phyloP scores from a whole-genome alignment of 1,140 invertebrate species.

The Cecropterus lyciades region DNA sequence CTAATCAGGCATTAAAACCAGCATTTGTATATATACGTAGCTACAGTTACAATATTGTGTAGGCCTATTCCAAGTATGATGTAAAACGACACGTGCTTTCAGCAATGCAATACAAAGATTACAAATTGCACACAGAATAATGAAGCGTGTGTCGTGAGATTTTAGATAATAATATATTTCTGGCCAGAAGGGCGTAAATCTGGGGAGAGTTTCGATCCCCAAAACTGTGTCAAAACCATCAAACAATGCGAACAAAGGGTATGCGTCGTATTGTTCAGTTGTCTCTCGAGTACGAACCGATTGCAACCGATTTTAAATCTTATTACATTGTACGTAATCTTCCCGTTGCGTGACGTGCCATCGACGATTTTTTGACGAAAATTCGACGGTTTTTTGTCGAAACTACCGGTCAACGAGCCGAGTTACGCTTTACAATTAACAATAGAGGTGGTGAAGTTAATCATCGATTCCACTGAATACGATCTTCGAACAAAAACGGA shows the following conservation, averaged over 20 bases:
- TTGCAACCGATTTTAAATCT: not conserved
- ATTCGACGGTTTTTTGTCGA: slow-evolving; percentile 36
- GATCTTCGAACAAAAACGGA: not conserved
- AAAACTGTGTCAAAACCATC: slow-evolving; percentile 38
- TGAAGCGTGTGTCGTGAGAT: slow-evolving; percentile 45
- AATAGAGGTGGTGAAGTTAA: slow-evolving; percentile 69
- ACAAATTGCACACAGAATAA: slow-evolving; percentile 12
- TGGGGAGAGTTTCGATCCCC: slow-evolving; percentile 52
- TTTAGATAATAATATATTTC: slow-evolving; percentile 49
- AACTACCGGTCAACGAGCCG: slow-evolving; percentile 56
- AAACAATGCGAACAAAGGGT: slow-evolving; percentile 55
- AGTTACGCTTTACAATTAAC: slow-evolving; percentile 62
- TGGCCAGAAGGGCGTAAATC: slow-evolving; percentile 45
- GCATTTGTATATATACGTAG: too few species aligned
- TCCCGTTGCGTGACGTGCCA: not conserved
- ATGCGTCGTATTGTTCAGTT: slow-evolving; percentile 54
- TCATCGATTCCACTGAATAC: slow-evolving; percentile 45
- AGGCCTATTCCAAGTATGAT: not conserved
- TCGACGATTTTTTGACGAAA: not conserved
- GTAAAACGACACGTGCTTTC: slow-evolving; percentile 14
- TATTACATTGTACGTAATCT: not conserved
- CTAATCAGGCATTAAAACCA: too few species aligned
- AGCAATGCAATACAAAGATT: slow-evolving; percentile 3
- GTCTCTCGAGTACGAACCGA: slow-evolving; percentile 20
- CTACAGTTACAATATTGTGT: not conserved